phyloP scores from a whole-genome alignment of 1,140 invertebrate species.

The Macrobrachium nipponense region DNA sequence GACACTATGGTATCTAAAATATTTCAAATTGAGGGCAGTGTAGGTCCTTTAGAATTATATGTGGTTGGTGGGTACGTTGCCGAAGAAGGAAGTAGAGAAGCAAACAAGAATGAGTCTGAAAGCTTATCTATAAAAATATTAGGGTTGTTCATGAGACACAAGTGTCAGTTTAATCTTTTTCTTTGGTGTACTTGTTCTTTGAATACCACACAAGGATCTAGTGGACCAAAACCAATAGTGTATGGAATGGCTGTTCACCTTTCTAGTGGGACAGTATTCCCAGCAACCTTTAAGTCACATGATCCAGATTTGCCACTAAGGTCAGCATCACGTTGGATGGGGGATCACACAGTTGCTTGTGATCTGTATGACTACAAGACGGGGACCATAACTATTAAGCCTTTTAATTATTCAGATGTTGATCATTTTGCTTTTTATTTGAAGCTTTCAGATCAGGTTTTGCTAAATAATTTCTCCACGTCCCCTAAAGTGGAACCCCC shows the following conservation, averaged over 20 bases:
- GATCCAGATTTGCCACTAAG: constrained; percentile 56
- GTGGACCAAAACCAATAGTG: constrained; percentile 54
- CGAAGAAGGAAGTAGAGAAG: constrained; percentile 32
- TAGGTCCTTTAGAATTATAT: constrained; percentile 53
- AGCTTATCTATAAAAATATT: constrained; percentile 60
- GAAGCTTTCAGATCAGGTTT: constrained; percentile 51
- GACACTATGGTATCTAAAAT: constrained; percentile 48
- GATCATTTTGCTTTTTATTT: constrained; percentile 52
- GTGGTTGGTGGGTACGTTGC: constrained; percentile 62
- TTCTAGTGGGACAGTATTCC: constrained; percentile 42
- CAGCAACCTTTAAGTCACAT: constrained; percentile 58
- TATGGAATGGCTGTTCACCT: constrained; percentile 60
- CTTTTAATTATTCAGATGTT: constrained; percentile 58
- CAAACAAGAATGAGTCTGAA: constrained; percentile 53
- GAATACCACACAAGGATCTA: constrained; percentile 46
- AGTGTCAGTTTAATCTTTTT: constrained; percentile 44
- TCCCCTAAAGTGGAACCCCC: constrained; percentile 64
- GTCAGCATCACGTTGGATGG: constrained; percentile 59
- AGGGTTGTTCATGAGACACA: constrained; percentile 45
- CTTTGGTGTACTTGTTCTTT: constrained; percentile 57
- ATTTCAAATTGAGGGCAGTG: constrained; percentile 28
- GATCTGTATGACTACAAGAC: constrained; percentile 47
- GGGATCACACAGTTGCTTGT: background rate
- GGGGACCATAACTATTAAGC: constrained; percentile 56
- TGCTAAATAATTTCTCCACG: constrained; percentile 64